Evolutionary conservation across 2,797 vertebrate species (phyloP).

Genomic region (Pelodytes ibericus): DNA sequence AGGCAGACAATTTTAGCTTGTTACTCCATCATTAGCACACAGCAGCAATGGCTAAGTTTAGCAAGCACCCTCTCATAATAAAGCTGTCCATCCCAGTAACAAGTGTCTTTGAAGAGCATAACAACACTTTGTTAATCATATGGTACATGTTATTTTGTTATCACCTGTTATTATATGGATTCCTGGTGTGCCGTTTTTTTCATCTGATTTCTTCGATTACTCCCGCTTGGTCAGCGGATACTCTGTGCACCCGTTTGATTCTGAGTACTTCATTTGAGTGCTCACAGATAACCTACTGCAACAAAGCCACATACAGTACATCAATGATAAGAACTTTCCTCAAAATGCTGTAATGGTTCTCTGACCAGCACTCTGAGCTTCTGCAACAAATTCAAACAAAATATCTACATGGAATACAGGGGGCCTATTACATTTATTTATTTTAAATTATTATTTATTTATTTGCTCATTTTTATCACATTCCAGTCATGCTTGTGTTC

Average conservation of each 20-base stretch:
- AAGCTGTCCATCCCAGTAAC: constrained; percentile 28
- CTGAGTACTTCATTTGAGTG: too few relatives aligned
- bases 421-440: not conserved
- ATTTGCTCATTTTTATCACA: constrained; percentile 2
- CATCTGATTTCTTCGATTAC: too few relatives aligned
- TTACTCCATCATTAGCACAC: not conserved
- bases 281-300: too few relatives aligned
- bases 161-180: too few relatives aligned
- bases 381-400: too few relatives aligned
- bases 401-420: constrained; percentile 24
- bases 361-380: not conserved
- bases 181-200: too few relatives aligned
- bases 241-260: too few relatives aligned
- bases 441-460: not conserved
- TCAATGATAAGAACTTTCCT: constrained; percentile 26
- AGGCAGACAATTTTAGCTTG: too few relatives aligned
- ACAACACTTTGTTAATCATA: constrained; percentile 36
- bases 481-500: not conserved
- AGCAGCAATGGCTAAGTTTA: not conserved
- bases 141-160: not conserved
- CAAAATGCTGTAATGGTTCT: not conserved
- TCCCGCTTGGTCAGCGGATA: too few relatives aligned
- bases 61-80: constrained; percentile 7
- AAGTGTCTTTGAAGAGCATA: constrained; percentile 22
- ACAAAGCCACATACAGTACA: constrained; percentile 33